Conservation (phyloP, 2,888 invertebrate genomes). For the Drosophila paranaensis region DNA sequence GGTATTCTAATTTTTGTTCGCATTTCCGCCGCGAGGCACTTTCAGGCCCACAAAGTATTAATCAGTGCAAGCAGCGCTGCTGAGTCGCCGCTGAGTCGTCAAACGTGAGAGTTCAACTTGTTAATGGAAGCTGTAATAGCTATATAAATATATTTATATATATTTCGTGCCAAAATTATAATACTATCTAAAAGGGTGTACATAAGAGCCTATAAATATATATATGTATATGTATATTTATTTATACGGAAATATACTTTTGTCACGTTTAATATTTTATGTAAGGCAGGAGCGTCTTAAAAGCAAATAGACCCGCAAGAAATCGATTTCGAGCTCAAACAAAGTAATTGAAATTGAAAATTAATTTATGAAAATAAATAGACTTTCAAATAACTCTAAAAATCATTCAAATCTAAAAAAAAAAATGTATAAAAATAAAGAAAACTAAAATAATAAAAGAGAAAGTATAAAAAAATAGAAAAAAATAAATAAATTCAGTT, state of each 20-base stretch:
- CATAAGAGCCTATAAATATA: too few relatives aligned
- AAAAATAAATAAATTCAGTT: too few relatives aligned
- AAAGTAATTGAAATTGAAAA: not conserved
- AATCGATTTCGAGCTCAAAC: not conserved
- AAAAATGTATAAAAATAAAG: too few relatives aligned
- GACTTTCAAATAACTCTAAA: too few relatives aligned
- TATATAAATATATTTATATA: not conserved
- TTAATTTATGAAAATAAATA: too few relatives aligned
- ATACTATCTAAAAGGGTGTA: not conserved
- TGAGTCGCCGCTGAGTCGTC: not conserved
- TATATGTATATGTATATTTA: too few relatives aligned
- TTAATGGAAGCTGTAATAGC: conserved; percentile 2
- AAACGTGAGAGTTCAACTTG: not conserved
- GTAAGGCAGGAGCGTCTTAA: not conserved
- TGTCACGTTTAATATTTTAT: conserved; percentile 3
- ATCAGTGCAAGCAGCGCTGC: conserved; percentile 3
- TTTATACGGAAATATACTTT: not conserved
- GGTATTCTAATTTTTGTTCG: conserved; percentile 2
- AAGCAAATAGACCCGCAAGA: not conserved
- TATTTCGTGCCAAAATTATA: conserved; percentile 6
- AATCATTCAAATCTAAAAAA: too few relatives aligned
- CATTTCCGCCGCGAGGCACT: conserved; percentile 9
- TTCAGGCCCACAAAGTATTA: conserved; percentile 16
- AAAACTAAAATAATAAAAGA: too few relatives aligned
- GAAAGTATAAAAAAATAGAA: too few relatives aligned